Conservation (phyloP, 2,113 vertebrate genomes). For the Coptodon rendalli region DNA sequence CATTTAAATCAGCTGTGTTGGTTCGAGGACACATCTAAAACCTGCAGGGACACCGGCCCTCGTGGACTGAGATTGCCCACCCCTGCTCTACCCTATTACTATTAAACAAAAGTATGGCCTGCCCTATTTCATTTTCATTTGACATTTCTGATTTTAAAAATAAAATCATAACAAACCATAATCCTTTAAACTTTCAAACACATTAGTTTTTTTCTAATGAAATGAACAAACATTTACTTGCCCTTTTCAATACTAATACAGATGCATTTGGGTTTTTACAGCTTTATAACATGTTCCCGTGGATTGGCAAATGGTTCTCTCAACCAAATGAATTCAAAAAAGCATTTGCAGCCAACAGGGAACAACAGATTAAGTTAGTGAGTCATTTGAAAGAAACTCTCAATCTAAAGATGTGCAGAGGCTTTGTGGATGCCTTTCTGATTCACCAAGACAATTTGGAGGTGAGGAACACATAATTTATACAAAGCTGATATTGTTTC, state of each 20-base stretch:
- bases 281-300: constrained; percentile 15
- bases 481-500: neutral
- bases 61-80: too few species aligned
- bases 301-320: neutral
- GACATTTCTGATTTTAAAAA: neutral
- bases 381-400: constrained; percentile 8
- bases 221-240: neutral
- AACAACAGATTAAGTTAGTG: neutral
- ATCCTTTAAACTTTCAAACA: neutral
- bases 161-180: neutral
- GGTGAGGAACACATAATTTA: neutral
- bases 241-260: neutral
- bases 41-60: too few species aligned
- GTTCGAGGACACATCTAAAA: too few species aligned
- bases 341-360: accelerated
- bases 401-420: constrained; percentile 21
- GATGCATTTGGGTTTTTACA: neutral
- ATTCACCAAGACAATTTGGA: neutral
- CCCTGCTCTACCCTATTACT: too few species aligned
- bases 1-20: too few species aligned
- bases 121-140: neutral
- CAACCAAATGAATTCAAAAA: neutral
- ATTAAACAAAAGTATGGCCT: neutral
- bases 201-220: neutral
- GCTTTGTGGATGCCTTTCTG: constrained; percentile 29